phyloP scores from a whole-genome alignment of 2,888 invertebrate species.

The Disparrhopalites patrizii region DNA sequence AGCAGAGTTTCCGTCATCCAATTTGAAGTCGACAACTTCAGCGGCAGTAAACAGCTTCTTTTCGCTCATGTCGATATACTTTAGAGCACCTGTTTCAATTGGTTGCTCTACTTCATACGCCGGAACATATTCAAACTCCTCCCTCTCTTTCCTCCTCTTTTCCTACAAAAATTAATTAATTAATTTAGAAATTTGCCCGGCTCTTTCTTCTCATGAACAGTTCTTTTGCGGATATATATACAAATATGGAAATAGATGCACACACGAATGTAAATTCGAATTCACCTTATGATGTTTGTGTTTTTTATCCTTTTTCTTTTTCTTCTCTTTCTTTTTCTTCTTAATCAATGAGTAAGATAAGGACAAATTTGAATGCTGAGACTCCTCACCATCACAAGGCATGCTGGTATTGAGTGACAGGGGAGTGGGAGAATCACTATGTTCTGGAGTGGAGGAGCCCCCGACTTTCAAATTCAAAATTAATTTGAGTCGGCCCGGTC shows the following conservation, averaged over 20 bases:
- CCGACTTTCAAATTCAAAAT: constrained; percentile 73
- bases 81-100: constrained; percentile 20
- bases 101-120: not conserved
- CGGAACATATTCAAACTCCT: constrained; percentile 23
- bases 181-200: not conserved
- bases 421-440: constrained; percentile 55
- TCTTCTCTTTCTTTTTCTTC: constrained; percentile 71
- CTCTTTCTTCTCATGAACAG: not conserved
- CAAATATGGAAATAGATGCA: not conserved
- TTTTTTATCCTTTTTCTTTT: constrained; percentile 70
- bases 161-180: constrained; percentile 24
- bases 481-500: constrained; percentile 56
- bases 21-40: constrained; percentile 2
- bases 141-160: constrained; percentile 40
- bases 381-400: constrained; percentile 51
- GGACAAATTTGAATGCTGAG: constrained; percentile 51
- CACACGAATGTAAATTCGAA: too few species aligned
- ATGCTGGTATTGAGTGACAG: constrained; percentile 32
- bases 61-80: constrained; percentile 23
- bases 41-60: constrained; percentile 20
- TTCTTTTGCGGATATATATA: not conserved
- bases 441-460: constrained; percentile 65
- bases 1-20: constrained; percentile 31
- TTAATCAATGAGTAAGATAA: constrained; percentile 57
- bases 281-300: constrained; percentile 70